phyloP scores from a whole-genome alignment of 2,113 vertebrate genomes.

The Tragulus kanchil region DNA sequence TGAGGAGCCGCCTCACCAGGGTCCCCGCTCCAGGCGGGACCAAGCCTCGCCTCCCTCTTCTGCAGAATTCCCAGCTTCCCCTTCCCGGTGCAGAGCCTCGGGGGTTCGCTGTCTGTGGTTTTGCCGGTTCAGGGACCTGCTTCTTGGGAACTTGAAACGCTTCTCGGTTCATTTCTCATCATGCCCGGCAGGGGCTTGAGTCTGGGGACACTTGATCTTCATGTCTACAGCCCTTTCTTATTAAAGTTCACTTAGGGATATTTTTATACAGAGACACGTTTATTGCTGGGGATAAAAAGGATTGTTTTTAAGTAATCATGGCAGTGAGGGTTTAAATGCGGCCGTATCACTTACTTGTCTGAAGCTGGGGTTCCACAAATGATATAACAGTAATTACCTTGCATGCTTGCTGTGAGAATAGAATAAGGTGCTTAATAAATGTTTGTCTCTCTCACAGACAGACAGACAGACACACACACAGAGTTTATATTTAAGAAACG shows the following conservation, averaged over 20 bases:
- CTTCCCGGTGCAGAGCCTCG: background rate
- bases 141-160: background rate
- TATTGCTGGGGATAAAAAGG: background rate
- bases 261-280: background rate
- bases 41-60: rapidly evolving
- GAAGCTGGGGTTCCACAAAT: background rate
- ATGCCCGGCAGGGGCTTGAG: background rate
- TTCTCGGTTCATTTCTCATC: background rate
- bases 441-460: background rate
- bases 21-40: background rate
- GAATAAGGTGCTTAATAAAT: background rate
- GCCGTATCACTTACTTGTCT: background rate
- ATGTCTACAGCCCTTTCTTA: background rate
- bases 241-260: background rate
- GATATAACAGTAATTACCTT: background rate
- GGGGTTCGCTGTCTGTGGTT: background rate
- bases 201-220: background rate
- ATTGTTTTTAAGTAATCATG: background rate
- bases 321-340: background rate
- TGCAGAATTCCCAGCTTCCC: background rate
- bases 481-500: background rate
- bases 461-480: too few species aligned
- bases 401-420: background rate
- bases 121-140: background rate
- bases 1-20: background rate